Evolutionary conservation across 2,113 vertebrate species (phyloP).

Genomic region (Indri indri): DNA sequence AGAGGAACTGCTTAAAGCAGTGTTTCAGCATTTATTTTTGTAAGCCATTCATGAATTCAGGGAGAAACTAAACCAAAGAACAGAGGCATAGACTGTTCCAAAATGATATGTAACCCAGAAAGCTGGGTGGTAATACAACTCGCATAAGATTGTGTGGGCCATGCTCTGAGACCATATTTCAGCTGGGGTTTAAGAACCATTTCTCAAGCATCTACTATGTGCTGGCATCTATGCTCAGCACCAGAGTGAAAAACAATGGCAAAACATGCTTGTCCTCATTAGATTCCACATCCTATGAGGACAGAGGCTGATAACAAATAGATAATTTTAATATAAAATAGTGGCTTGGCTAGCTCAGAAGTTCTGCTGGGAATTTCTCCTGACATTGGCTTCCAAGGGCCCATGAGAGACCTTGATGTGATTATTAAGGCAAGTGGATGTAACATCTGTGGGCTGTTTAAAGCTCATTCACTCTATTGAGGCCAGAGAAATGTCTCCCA

Average conservation of each 20-base stretch:
- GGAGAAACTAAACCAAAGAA: neutral
- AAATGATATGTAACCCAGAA: no score
- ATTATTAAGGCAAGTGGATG: conserved; percentile 46
- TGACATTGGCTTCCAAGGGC: neutral
- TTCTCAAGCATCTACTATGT: neutral
- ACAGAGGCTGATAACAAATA: neutral
- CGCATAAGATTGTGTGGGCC: accelerated
- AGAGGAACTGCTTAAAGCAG: neutral
- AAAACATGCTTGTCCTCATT: neutral
- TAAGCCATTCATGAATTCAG: neutral
- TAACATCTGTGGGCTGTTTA: conserved; percentile 14
- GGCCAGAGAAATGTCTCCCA: neutral
- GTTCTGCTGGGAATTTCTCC: neutral
- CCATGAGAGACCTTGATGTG: neutral
- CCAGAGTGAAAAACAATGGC: neutral
- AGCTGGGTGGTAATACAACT: no score
- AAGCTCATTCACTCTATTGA: conserved; percentile 3
- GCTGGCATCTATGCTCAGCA: neutral
- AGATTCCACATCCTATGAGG: neutral
- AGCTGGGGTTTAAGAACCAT: neutral
- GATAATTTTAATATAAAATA: neutral
- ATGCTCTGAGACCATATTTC: neutral
- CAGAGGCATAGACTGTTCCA: neutral
- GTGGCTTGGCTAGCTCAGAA: neutral
- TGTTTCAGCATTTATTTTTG: neutral